Evolutionary conservation across 1,140 invertebrate genomes (phyloP), one percentile per base, ranked within the genome.

Genomic region (Brachionus rotundiformis): DNA sequence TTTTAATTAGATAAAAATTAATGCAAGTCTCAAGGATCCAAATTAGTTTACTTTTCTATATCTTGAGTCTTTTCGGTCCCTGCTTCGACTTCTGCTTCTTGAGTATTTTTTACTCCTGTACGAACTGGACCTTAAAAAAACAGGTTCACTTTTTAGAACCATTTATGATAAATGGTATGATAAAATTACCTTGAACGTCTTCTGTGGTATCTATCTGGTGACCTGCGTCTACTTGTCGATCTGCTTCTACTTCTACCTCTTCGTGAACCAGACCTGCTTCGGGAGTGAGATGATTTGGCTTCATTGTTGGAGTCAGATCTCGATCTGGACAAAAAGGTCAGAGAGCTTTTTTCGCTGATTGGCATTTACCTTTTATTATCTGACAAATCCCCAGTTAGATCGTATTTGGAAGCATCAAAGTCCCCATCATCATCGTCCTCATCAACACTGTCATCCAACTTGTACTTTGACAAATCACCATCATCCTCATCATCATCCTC

Each of bases 381-480:
- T 2, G 44, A 36, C 41, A 39, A 5, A 39, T 81, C 77, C 16
- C 39, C 71, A 7, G 23, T 23, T 23, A 82, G 29, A 80, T 77
- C 82, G 33, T 82, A 82, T 76, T 82, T 82, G 8, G 82, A 75
- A 1, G 54, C 10, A 54, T 82, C 82, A 33, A 47, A 41, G 1
- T 82, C 73, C 4, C 61, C 73, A 29, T 59, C 73, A 8, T 82
- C 73, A 19, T 82, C 75, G 63, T 82, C 68, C 19, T 44, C 44
- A 39, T 54, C 54, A 2, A 31, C 16, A 29, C 33, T 23, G 10
- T 19, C 44, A 47, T 76, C 65, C 25, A 73, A 5, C 33, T 36
- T 23, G 11, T 79, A 63, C 36, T 63, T 82, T 1, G 71, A 23
- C n/a, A 29, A 31, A 65, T 82, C 81, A 19, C 27, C 13, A 41